These are phyloP conservation scores for Schizothorax lantsangensis DNA, from an alignment of 2,797 vertebrate genomes.

Conservation along the genomic window DNA sequence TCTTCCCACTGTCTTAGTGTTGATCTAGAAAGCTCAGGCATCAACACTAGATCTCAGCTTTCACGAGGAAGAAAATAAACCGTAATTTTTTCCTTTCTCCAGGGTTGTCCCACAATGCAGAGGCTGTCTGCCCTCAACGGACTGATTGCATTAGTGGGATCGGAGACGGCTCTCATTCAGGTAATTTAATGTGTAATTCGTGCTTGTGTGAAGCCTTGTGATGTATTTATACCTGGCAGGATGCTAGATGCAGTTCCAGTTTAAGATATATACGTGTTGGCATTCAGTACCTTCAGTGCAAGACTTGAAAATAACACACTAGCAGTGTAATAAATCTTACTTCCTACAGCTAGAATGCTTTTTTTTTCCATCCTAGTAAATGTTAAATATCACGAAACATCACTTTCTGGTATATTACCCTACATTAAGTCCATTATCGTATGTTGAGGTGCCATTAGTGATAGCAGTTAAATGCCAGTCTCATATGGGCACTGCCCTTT, in stretches of 20 bases:
- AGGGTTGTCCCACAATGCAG: conserved; percentile 95
- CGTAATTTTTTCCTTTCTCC: not conserved
- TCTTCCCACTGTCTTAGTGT: not conserved
- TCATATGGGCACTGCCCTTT: conserved; percentile 42
- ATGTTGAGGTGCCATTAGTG: conserved; percentile 19
- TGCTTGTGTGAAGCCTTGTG: not conserved
- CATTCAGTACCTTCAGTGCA: not conserved
- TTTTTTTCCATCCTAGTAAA: not conserved
- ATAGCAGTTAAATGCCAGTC: conserved; percentile 47
- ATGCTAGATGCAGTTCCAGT: not conserved
- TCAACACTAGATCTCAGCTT: not conserved
- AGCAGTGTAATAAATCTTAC: not conserved
- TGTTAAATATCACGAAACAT: conserved; percentile 14
- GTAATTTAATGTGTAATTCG: conserved; percentile 71
- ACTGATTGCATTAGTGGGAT: conserved; percentile 90
- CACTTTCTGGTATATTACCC: conserved; percentile 45
- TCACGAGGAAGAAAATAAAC: not conserved
- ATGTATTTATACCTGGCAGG: not conserved
- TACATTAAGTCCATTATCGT: conserved; percentile 36
- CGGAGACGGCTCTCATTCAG: conserved; percentile 87
- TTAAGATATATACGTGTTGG: not conserved
- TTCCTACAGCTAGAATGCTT: not conserved
- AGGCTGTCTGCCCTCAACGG: conserved; percentile 91
- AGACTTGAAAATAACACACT: not conserved
- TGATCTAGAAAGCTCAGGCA: conserved; percentile 1